phyloP scores from a whole-genome alignment of 2,113 vertebrate genomes.

The Myrmecophaga tridactyla region DNA sequence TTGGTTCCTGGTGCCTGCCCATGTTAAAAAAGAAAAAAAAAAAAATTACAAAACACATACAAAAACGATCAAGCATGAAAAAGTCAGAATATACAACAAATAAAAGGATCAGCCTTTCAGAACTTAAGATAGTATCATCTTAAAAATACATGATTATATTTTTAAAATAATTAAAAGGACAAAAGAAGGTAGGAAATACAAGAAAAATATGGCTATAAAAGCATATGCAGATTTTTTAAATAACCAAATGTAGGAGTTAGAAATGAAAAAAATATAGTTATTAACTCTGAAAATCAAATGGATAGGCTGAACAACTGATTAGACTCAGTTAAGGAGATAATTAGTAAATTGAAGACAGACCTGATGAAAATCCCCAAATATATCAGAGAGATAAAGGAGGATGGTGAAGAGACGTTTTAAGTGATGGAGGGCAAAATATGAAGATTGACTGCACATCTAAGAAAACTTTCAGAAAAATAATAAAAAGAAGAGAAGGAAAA shows the following conservation, averaged over 20 bases:
- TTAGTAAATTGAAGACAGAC: not conserved
- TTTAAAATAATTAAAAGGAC: not conserved
- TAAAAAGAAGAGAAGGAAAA: not conserved
- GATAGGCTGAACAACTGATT: not conserved
- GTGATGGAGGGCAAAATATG: not conserved
- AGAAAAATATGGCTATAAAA: not conserved
- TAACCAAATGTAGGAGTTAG: not conserved
- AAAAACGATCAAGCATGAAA: not conserved
- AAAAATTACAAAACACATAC: no score
- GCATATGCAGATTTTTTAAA: not conserved
- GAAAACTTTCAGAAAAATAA: not conserved
- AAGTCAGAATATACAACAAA: not conserved
- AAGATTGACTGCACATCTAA: not conserved
- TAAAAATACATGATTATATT: not conserved
- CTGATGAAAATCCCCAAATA: not conserved
- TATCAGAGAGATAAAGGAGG: not conserved
- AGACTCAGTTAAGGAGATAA: not conserved
- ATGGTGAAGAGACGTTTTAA: not conserved
- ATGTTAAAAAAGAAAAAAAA: no score
- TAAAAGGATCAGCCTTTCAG: not conserved
- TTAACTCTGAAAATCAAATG: not conserved
- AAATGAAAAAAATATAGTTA: not conserved
- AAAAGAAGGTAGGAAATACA: not conserved
- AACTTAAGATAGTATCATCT: not conserved
- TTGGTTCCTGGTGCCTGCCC: no score